Base-by-base conservation (phyloP, 1,140 invertebrate genomes). In the Rhagoletis pomonella region DNA sequence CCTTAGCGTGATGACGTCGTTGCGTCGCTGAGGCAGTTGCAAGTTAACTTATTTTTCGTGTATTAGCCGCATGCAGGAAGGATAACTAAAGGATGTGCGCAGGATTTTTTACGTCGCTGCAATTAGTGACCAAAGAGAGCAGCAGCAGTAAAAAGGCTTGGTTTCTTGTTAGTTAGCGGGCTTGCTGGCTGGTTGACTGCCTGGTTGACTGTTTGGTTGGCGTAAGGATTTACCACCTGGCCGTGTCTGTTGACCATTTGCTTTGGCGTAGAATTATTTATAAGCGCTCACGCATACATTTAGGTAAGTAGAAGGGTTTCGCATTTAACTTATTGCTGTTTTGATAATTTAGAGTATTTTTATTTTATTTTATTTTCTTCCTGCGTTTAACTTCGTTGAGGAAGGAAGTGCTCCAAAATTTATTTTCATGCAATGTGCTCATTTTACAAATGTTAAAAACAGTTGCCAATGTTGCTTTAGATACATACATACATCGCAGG, bases 201-300 rank as follows among this genome's bases (percentile, higher is more conserved):
- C 29, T 29, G 29, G 39, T 85, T 62, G 9, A 5, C 58, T 42
- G 65, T 19, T 62, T 39, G 5, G 59, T 14, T 86, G 44, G 77
- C 6, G 19, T 77, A 87, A 44, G 86, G 86, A 87, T 87, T 87
- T 87, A 87, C 86, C 86, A 87, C 86, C 86, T 87, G 86, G 86
- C 59, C 17, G 17, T 42, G 44, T 55, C 73, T 81, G 47, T 81
- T 87, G 86, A 62, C 86, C 86, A 77, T 77, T 81, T 73, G 86
- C 86, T n/a, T 4, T 19, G 47, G 14, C 60, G 3, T 39, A 67
- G 64, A 64, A 86, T 86, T 86, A 67, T 86, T 86, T 86, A 86
- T 86, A 59, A 59, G 84, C 84, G 10, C 55, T n/a, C 3, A 77
- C 44, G 17, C 69, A 73, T 42, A 44, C 69, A 1, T 4, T 14